Percentiles rank a stretch among this genome's conserved stretches.
phyloP scores from a whole-genome alignment of 2,888 invertebrate genomes.

The Stegana nigrithorax region DNA sequence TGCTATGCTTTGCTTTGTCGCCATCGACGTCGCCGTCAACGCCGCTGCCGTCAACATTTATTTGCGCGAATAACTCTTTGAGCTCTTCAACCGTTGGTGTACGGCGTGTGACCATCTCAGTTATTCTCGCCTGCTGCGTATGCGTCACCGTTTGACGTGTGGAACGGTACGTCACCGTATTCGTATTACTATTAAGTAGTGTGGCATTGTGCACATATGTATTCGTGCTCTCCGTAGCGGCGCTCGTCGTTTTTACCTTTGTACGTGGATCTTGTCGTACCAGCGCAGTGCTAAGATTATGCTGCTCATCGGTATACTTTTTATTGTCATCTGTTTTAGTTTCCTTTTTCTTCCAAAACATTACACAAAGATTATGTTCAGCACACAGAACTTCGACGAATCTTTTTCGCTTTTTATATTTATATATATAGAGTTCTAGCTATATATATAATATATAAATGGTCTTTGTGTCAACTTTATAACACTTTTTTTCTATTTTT shows the following conservation, averaged over 20 bases:
- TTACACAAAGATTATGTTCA: no score
- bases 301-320: neutral
- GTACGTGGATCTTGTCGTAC: conserved; percentile 59
- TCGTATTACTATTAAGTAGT: conserved; percentile 52
- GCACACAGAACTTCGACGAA: no score
- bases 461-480: no score
- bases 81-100: conserved; percentile 56
- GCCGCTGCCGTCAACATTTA: conserved; percentile 35
- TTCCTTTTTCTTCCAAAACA: neutral
- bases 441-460: no score
- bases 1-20: neutral
- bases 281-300: no score
- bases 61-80: conserved; percentile 46
- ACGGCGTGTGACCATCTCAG: conserved; percentile 53
- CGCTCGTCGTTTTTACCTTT: conserved; percentile 53
- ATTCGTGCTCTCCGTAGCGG: conserved; percentile 56
- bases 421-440: neutral
- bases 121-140: conserved; percentile 51
- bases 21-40: conserved; percentile 8
- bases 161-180: conserved; percentile 49
- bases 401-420: no score
- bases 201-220: conserved; percentile 59
- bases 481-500: neutral
- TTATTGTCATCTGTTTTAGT: conserved; percentile 2
- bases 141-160: conserved; percentile 63